Percentiles rank a stretch among this genome's conserved stretches.
These are phyloP conservation scores for Labeo calbasu DNA, from an alignment of 2,797 vertebrate species.

Conservation along the genomic window DNA sequence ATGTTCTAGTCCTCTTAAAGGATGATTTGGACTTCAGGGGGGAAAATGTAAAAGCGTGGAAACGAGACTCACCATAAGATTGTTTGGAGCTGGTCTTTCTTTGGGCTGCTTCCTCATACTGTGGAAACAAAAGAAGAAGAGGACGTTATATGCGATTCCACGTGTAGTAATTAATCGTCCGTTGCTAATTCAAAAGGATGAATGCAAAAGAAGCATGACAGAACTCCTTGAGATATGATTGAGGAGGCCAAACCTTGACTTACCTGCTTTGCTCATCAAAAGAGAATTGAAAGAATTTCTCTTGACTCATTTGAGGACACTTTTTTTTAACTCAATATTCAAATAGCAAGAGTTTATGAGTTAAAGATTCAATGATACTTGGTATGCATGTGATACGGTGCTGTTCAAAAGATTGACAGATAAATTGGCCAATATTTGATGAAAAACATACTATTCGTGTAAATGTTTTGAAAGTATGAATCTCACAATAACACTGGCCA, in stretches of 20 bases:
- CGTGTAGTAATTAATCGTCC: not conserved
- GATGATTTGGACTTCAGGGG: not conserved
- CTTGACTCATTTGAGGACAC: not conserved
- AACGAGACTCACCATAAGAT: slow-evolving; percentile 90
- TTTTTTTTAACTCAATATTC: not conserved
- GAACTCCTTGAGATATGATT: slow-evolving; percentile 5
- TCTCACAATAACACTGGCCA: not conserved
- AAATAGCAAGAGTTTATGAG: not conserved
- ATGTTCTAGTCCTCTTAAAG: not conserved
- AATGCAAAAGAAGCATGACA: slow-evolving; percentile 6
- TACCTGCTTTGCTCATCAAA: slow-evolving; percentile 1
- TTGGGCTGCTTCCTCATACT: slow-evolving; percentile 96
- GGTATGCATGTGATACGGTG: not conserved
- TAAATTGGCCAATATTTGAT: no score
- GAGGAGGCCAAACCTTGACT: slow-evolving; percentile 30
- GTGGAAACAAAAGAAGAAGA: slow-evolving; percentile 51
- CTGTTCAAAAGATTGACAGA: not conserved
- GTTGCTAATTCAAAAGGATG: not conserved
- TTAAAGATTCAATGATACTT: not conserved
- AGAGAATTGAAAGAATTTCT: not conserved
- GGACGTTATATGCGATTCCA: not conserved
- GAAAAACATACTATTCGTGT: no score
- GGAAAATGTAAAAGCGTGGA: not conserved
- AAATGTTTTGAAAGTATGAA: not conserved
- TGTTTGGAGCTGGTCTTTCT: slow-evolving; percentile 95